Conservation (phyloP, 2,888 invertebrate genomes). For the Synergus japonicus region DNA sequence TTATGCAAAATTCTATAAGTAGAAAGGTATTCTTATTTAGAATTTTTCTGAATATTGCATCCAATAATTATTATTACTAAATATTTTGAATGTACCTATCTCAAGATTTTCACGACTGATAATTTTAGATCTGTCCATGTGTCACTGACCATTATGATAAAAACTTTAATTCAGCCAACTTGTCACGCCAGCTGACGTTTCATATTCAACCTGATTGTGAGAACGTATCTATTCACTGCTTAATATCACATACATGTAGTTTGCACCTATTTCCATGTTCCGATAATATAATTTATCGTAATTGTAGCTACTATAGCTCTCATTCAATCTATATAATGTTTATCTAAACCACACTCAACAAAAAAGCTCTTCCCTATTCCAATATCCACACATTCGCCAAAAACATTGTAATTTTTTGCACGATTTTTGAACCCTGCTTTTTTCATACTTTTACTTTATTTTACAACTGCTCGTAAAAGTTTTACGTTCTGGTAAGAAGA, state of each 20-base stretch:
- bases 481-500: conserved; percentile 34
- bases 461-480: conserved; percentile 39
- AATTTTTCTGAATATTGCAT: no score
- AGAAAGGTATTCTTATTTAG: no score
- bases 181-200: conserved; percentile 14
- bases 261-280: neutral
- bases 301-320: neutral
- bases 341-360: neutral
- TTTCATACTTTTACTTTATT: conserved; percentile 18
- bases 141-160: neutral
- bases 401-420: conserved; percentile 14
- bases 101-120: neutral
- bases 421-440: conserved; percentile 9
- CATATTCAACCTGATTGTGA: conserved; percentile 1
- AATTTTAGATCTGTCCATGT: neutral
- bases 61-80: neutral
- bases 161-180: conserved; percentile 7
- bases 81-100: neutral
- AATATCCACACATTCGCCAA: neutral
- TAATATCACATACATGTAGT: neutral
- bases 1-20: no score
- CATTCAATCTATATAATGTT: neutral
- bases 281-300: neutral
- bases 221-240: neutral
- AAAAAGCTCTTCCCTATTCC: neutral